Evolutionary conservation across 2,113 vertebrate species (phyloP), one percentile per base, ranked within the genome.

Genomic region (Lophius piscatorius): DNA sequence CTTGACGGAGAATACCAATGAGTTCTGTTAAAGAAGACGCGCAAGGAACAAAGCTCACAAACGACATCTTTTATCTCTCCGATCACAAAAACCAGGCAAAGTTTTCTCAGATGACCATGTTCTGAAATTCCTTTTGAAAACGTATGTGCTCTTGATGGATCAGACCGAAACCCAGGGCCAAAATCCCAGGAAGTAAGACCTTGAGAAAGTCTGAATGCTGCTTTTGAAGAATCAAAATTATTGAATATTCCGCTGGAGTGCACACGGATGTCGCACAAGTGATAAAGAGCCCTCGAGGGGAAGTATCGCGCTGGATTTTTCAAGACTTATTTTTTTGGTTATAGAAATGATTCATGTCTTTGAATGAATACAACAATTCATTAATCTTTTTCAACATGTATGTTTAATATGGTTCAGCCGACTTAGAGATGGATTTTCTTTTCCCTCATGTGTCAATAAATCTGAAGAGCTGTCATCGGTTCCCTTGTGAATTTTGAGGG

Each of bases 61-160:
- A 74, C 33, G 29, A 50, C 1, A 2, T 24, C 44, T 69, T 56
- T 31, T 28, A 36, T 63, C 36, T 57, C 16, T 28, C 20, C 33
- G 50, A 9, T 45, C 10, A 49, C 16, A 13, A 16, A 40, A 10
- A 24, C 40, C 14, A 13, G 26, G 13, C 9, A 33, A 40, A 44
- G 49, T 56, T 29, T 70, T 52, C 67, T 76, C 41, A 18, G 60
- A 77, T 74, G 67, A 62, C 78, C 82, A 31, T 4, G 33, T 38
- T 76, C 26, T 64, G 20, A 63, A 31, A 84, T 85, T 87, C 83
- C 47, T 33, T 88, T 69, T 87, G 74, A 83, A 84, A 72, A 13
- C 18, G 20, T 50, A 62, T 23, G 18, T 45, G 46, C 60, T 73
- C 52, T 46, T 69, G n/a, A 44, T 62, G 34, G 80, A 71, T 34